Evolutionary conservation across 1,140 invertebrate genomes (phyloP).

Genomic region (Choristoneura fumiferana): DNA sequence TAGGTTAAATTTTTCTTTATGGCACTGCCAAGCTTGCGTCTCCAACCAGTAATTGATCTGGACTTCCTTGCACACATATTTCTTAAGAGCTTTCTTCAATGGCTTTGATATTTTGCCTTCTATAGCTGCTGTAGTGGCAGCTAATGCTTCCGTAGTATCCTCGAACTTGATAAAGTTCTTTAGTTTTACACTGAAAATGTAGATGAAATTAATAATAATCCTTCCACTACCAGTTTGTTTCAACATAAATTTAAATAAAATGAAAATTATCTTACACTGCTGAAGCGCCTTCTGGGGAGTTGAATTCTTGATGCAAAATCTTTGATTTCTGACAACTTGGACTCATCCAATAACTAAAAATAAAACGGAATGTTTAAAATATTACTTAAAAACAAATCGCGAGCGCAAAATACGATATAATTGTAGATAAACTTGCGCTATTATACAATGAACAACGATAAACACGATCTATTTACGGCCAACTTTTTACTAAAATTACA

Average conservation of each 20-base stretch:
- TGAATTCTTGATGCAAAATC: constrained; percentile 95
- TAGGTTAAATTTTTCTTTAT: constrained; percentile 97
- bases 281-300: constrained; percentile 91
- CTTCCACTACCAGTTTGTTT: too few species aligned
- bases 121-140: constrained; percentile 93
- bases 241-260: not conserved
- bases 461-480: constrained; percentile 11
- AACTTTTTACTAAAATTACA: not conserved
- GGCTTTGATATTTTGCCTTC: constrained; percentile 98
- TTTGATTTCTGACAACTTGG: constrained; percentile 92
- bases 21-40: constrained; percentile 95
- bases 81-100: constrained; percentile 96
- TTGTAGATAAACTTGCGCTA: not conserved
- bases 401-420: not conserved
- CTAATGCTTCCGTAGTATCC: constrained; percentile 96
- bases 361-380: constrained; percentile 41
- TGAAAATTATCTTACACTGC: constrained; percentile 87
- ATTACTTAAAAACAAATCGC: not conserved
- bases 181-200: constrained; percentile 88
- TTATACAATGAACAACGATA: not conserved
- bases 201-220: not conserved
- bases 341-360: constrained; percentile 94
- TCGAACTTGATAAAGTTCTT: constrained; percentile 98
- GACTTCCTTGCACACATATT: constrained; percentile 87
- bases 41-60: constrained; percentile 94